Evolutionary conservation across 2,113 vertebrate genomes (phyloP), one percentile per base, ranked within the genome.

Genomic region (Tragelaphus buxtoni): DNA sequence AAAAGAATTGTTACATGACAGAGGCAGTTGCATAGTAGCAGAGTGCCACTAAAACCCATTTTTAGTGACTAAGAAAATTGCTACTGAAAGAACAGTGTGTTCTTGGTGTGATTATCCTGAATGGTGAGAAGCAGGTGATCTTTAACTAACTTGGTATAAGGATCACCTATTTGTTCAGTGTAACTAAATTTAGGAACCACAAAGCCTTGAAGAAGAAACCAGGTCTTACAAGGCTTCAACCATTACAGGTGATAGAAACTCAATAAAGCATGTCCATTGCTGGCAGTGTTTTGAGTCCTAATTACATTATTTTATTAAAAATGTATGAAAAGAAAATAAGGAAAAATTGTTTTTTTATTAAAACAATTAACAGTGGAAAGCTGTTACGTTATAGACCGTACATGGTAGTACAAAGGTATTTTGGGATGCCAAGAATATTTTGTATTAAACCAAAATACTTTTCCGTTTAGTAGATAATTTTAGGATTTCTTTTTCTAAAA

Each of bases 401-500:
- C 32, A 16, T 47, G 22, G 16, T 80, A 89, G 91, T 18, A 61
- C 56, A 79, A 91, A 86, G 3, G 7, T 81, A 61, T 56, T 87
- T 95, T 89, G 49, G 32, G 85, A 55, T 95, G 58, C 61, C 9
- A 45, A 79, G 61, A 95, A 72, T 91, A 55, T 88, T 95, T 91
- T 89, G 5, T 69, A 56, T 83, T 89, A 96, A 97, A 74, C 58
- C 51, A 90, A 47, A 83, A 76, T 16, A 49, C 85, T n/a, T 83
- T 92, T 49, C 56, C 93, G 9, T 47, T 95, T 65, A 39, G 16
- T 56, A 96, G 55, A 58, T 65, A 86, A 89, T 76, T 74, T 95
- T 88, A 83, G 88, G 32, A 42, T 61, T 72, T 47, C 93, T 60
- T 88, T 82, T 90, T 9, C 30, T 76, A 56, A 39, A 96, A 84